These are phyloP conservation scores for Brachionus calyciflorus DNA, from an alignment of 1,140 invertebrate genomes.

Conservation along the genomic window DNA sequence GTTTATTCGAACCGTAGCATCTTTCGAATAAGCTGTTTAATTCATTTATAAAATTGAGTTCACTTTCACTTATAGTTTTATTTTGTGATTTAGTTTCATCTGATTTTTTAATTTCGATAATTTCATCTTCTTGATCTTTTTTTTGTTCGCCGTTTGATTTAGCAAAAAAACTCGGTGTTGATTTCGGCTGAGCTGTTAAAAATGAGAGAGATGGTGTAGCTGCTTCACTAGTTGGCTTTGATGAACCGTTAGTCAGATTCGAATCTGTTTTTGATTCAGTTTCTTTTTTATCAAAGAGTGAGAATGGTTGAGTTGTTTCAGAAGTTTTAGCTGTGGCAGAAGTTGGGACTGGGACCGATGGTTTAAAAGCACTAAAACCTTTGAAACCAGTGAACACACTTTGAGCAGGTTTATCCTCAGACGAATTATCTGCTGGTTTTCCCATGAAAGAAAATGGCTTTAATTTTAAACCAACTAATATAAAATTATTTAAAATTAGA, in stretches of 20 bases:
- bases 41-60: slow-evolving; percentile 49
- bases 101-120: background rate
- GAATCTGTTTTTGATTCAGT: background rate
- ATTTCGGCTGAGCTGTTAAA: too few species aligned
- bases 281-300: background rate
- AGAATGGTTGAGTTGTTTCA: background rate
- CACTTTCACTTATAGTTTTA: background rate
- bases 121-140: background rate
- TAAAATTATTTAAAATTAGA: background rate
- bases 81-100: background rate
- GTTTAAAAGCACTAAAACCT: slow-evolving; percentile 24
- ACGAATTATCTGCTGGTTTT: background rate
- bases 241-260: background rate
- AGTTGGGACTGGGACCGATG: background rate
- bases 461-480: background rate
- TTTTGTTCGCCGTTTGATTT: background rate
- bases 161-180: background rate
- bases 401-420: background rate
- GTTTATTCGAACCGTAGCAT: slow-evolving; percentile 23
- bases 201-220: too few species aligned
- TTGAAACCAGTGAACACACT: slow-evolving; percentile 11
- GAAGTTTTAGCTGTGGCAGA: background rate
- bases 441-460: background rate
- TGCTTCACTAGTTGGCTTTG: too few species aligned
- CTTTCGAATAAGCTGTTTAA: slow-evolving; percentile 38